Base-by-base conservation (phyloP, 2,888 invertebrate genomes). In the Embidobia sp. region DNA sequence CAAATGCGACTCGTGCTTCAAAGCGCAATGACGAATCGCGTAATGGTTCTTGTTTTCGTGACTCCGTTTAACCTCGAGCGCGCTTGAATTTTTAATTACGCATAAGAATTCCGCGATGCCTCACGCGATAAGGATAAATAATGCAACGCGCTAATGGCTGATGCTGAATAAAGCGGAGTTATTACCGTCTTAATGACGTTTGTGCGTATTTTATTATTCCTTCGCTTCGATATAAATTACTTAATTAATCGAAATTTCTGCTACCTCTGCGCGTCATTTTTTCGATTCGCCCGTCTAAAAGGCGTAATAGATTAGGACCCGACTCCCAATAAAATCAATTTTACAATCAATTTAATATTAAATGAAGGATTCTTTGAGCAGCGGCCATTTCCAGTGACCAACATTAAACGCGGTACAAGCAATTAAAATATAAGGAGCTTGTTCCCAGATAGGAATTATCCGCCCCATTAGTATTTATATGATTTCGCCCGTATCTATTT, bases 11-110 rank as follows among this genome's bases (percentile, higher is more conserved):
- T 66, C 40, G 64, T 49, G 57, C 64, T 70, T 75, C 72, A 51
- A 72, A 73, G 73, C 59, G 13, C 74, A 73, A 80, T 80, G 77
- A 80, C 79, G 72, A 79, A 79, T 77, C 77, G 79, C 74, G 16
- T 70, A 70, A 75, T 78, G 63, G 57, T 59, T 70, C 59, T 67
- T 74, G 49, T 70, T 78, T 74, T 74, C 78, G 70, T 55, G 70
- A 78, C 74, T 78, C 55, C 70, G 64, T 33, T 66, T 78, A 66
- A 78, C 70, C 70, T 73, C 69, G 53, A 48, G 31, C 26, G 64
- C 44, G 8, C 48, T 11, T 51, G 74, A 51, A 61, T 78, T 78
- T 78, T 78, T 78, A 53, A 70, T 70, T 74, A 31, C 57, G 57
- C 51, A 11, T 27, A 59, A 66, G 74, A 78, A 78, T 74, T 69